Conservation (phyloP, 2,888 invertebrate genomes). For the Orthonychiurus folsomi region DNA sequence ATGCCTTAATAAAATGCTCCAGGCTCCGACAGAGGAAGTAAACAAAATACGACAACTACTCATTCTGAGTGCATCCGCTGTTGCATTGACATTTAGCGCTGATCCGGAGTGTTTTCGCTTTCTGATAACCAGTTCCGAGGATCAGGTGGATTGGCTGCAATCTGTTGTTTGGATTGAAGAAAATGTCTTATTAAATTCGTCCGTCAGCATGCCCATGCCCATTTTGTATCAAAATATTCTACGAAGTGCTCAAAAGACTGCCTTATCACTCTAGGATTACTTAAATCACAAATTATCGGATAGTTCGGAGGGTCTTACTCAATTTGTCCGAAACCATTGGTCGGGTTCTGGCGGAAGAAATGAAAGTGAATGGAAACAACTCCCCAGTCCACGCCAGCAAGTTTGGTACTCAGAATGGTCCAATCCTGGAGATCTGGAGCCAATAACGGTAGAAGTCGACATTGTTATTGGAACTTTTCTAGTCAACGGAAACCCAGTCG, state of each 20-base stretch:
- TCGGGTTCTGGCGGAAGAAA: too few relatives aligned
- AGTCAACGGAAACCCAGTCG: conserved; percentile 19
- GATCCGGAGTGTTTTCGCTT: background rate
- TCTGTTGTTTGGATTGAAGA: conserved; percentile 18
- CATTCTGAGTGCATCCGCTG: conserved; percentile 13
- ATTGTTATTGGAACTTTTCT: conserved; percentile 17
- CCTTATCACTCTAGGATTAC: conserved; percentile 10
- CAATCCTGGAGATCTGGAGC: too few relatives aligned
- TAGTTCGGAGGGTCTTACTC: conserved; percentile 3
- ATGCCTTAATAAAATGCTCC: conserved; percentile 7
- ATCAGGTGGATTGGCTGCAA: conserved; percentile 7
- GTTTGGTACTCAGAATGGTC: too few relatives aligned
- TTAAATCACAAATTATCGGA: conserved; percentile 6
- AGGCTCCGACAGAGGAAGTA: conserved; percentile 15
- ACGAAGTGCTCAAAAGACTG: conserved; percentile 16
- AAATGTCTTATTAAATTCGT: conserved; percentile 17
- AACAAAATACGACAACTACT: conserved; percentile 17
- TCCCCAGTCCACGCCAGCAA: too few relatives aligned
- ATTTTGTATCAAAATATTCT: conserved; percentile 14
- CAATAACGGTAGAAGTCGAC: conserved; percentile 18
- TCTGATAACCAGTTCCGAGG: background rate
- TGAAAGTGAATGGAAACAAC: too few relatives aligned
- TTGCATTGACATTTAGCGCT: conserved; percentile 15
- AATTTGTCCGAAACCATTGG: too few relatives aligned
- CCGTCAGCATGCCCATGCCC: too few relatives aligned